Evolutionary conservation across 2,888 invertebrate genomes (phyloP), one percentile per base, ranked within the genome.

Genomic region (Eupithecia tripunctaria): DNA sequence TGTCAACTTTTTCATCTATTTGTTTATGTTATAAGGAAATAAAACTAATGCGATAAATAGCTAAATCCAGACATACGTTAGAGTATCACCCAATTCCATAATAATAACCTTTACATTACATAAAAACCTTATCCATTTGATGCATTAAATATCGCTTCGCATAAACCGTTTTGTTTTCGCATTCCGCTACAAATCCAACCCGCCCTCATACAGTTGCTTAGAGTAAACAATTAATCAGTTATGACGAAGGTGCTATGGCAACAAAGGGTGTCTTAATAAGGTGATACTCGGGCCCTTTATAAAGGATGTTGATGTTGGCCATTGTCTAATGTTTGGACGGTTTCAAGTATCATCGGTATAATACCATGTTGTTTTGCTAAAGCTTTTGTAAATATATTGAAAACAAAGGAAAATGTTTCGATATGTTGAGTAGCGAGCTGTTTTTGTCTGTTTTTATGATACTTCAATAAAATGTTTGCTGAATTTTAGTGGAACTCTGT

Each of bases 171-270:
- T 27, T 0, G 15, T 29, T n/a, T 63, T 66, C 38, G 66, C 62
- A 65, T 32, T 41, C n/a, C 72, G 70, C 75, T 60, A 27, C 8
- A 18, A 60, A 41, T 38, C 8, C 6, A 65, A 69, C 72, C 70
- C 59, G 18, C 51, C 62, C 70, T 41, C 8, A 56, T 64, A 76
- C 73, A 76, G 73, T 76, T 76, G 76, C 72, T 77, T 75, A 80
- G 73, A 78, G 80, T 82, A 83, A 84, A 86, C 85, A 87, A 89
- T 89, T 88, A 88, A 89, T 89, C 88, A 87, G 84, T 78, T 85
- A 82, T 88, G 86, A 88, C 82, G 84, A 80, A 86, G 86, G 86
- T 85, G 84, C 80, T 81, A 82, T 78, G 78, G 77, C 73, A 80
- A 85, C 84, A 84, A 85, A 83, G 81, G 82, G 82, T 81, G 79